Base-by-base conservation (phyloP, 2,113 vertebrate genomes). In the Caloenas nicobarica region DNA sequence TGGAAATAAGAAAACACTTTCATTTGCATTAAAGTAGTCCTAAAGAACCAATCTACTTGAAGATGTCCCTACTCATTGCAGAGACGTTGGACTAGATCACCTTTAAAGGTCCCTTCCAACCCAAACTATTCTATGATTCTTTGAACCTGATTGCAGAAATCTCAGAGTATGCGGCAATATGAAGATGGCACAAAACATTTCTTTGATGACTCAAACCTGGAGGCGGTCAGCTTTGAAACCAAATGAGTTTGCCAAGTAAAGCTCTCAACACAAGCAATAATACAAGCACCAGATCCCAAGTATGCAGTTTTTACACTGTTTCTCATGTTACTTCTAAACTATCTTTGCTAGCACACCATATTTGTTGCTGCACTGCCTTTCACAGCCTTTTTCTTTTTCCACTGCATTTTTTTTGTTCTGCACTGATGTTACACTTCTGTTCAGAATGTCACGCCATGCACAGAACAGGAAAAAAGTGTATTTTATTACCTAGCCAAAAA, bases 401-500 rank as follows among this genome's bases (percentile, higher is more conserved):
- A 42, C 34, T 66, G n/a, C 34, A 16, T 62, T 88, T 94, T 42
- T 42, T 60, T 33, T 84, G 34, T 64, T 86, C 83, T 86, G 50
- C 69, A 38, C 38, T 51, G 29, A 33, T 89, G 69, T 44, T 70
- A 83, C 24, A 72, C 42, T 82, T 64, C 44, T 26, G 68, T 54
- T 36, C 24, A 58, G n/a, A 83, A 61, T 76, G 56, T 21, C 72
- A 74, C 64, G 25, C 6, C 62, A n/a, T 80, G 42, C 82, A 86
- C 4, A n/a, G 54, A 86, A 56, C 34, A 74, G 60, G 34, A 86
- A 76, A 82, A 46, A 73, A 44, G 60, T 3, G 5, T 40, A 33
- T 79, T 93, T 93, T 91, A 91, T 85, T 84, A 85, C 58, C 40
- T 77, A 91, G 40, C 48, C 74, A 72, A 80, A 89, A 91, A 94